Base-by-base conservation (phyloP, 35 echinoderm and acorn worm genomes). In the Ophioderma brevispina region DNA sequence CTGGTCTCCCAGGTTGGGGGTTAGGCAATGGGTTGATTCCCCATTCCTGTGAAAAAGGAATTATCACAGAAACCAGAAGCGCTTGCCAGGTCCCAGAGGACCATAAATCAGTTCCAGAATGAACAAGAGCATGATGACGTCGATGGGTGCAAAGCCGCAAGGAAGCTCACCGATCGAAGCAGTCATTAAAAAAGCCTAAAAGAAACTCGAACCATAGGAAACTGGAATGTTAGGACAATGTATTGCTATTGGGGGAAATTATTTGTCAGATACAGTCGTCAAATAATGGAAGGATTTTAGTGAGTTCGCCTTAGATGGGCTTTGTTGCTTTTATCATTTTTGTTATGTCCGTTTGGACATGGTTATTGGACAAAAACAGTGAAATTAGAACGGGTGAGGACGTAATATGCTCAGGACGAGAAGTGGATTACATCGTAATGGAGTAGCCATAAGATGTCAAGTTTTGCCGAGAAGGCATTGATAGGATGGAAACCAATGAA, bases 101-200 rank as follows among this genome's bases (percentile, higher is more conserved):
- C n/a, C n/a, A n/a, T n/a, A n/a, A n/a, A n/a, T n/a, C n/a, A n/a
- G n/a, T n/a, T n/a, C n/a, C n/a, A n/a, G n/a, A n/a, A n/a, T n/a
- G n/a, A n/a, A n/a, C n/a, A n/a, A n/a, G n/a, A n/a, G n/a, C n/a
- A n/a, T n/a, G n/a, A n/a, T n/a, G n/a, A n/a, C n/a, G n/a, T n/a
- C n/a, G n/a, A n/a, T n/a, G n/a, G n/a, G n/a, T n/a, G n/a, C 40
- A 88, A 88, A 88, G 86, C 86, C 86, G 86, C 8, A 35, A 88
- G 64, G 86, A 88, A 88, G 86, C 86, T 36, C 18, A 79, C 34
- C 40, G 63, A 46, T 23, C 40, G 76, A 88, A 35, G n/a, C 8
- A 37, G 86, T 35, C 31, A 40, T 1, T 80, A 40, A 34, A 33
- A 1, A 37, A 80, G 18, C 30, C 86, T 15, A n/a, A 88, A 79